phyloP scores from a whole-genome alignment of 2,113 vertebrate species.

The Hypocryptadius cinnamomeus region DNA sequence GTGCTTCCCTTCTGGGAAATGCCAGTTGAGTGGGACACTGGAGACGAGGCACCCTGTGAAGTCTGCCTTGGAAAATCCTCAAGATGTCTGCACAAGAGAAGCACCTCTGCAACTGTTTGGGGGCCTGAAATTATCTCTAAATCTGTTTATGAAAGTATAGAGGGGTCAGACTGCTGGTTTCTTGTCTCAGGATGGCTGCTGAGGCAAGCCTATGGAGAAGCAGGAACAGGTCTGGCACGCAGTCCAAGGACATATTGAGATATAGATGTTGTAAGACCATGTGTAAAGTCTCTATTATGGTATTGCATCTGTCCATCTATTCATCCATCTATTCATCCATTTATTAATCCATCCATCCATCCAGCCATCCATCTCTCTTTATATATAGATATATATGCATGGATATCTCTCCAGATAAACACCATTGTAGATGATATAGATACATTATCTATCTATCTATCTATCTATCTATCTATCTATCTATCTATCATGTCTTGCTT shows the following conservation, averaged over 20 bases:
- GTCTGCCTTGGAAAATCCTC: background rate
- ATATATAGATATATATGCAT: no score
- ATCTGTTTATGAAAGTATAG: background rate
- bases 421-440: no score
- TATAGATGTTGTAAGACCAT: background rate
- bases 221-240: background rate
- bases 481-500: background rate
- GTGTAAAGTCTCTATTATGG: background rate
- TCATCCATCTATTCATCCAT: background rate
- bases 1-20: background rate
- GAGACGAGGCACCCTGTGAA: fast-evolving
- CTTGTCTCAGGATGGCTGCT: background rate
- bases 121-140: background rate
- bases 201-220: background rate
- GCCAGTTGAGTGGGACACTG: background rate
- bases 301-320: background rate
- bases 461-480: background rate
- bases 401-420: background rate
- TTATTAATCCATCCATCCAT: background rate
- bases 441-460: background rate
- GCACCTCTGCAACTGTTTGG: no score
- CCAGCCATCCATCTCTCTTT: background rate
- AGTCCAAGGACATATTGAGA: background rate
- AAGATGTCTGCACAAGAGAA: background rate
- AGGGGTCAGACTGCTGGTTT: background rate